Conservation (phyloP, 1,140 invertebrate genomes). For the Scaptodrosophila lebanonensis region DNA sequence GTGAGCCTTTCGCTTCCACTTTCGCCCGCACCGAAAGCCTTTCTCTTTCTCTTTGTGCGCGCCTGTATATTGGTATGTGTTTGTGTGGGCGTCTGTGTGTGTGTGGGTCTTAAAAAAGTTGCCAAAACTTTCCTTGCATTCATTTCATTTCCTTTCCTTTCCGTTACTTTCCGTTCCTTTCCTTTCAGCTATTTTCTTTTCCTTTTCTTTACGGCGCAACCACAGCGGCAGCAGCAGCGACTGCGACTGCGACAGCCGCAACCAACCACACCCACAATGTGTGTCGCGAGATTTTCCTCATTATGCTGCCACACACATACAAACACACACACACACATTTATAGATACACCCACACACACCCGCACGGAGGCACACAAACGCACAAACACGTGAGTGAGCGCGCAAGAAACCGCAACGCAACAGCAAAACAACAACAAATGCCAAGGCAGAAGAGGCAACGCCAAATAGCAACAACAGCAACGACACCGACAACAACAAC, state of each 20-base stretch:
- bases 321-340: too few relatives aligned
- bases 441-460: too few relatives aligned
- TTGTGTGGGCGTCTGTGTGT: too few relatives aligned
- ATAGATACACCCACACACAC: too few relatives aligned
- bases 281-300: slow-evolving; percentile 37
- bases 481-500: too few relatives aligned
- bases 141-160: slow-evolving; percentile 20
- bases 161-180: slow-evolving; percentile 1
- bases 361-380: too few relatives aligned
- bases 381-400: too few relatives aligned
- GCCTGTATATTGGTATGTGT: too few relatives aligned
- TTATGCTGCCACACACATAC: slow-evolving; percentile 26
- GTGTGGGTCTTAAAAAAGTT: slow-evolving; percentile 35
- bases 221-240: too few relatives aligned
- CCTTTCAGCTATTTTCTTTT: background rate
- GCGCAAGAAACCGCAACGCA: too few relatives aligned
- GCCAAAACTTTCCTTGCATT: slow-evolving; percentile 18
- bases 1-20: background rate
- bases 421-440: too few relatives aligned
- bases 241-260: slow-evolving; percentile 3
- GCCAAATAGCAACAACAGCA: too few relatives aligned
- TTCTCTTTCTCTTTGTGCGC: slow-evolving; percentile 1
- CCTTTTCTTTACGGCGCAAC: slow-evolving; percentile 15
- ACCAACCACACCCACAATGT: slow-evolving; percentile 16
- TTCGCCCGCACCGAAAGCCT: slow-evolving; percentile 11